Percentiles rank a stretch among this genome's conserved stretches.
Conservation (phyloP, 1,140 invertebrate species). For the Lucilia sericata region DNA sequence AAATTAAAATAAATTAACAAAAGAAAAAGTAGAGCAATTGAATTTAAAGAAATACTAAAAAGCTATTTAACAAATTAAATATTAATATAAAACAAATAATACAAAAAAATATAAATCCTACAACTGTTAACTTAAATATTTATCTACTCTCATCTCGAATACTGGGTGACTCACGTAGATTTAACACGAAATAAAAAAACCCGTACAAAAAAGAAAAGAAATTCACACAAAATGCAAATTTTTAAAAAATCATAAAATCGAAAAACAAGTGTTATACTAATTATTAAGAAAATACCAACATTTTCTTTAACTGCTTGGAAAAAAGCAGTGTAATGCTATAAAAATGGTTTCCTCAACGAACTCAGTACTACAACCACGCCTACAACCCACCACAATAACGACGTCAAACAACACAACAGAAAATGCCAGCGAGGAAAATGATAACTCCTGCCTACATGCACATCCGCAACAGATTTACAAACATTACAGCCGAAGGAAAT, state of each 20-base stretch:
- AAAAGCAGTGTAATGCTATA: slow-evolving; percentile 39
- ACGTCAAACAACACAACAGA: neutral
- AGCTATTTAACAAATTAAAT: neutral
- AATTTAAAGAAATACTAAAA: neutral
- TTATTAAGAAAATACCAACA: neutral
- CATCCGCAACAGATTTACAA: slow-evolving; percentile 2
- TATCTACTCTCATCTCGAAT: slow-evolving; percentile 38
- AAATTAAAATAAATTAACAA: neutral
- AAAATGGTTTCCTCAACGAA: slow-evolving; percentile 26
- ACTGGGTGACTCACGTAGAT: slow-evolving; percentile 51
- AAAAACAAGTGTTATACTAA: neutral
- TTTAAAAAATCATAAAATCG: slow-evolving; percentile 42
- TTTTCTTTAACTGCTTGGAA: slow-evolving; percentile 39
- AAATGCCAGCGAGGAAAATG: neutral
- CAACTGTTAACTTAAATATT: neutral
- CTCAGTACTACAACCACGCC: neutral
- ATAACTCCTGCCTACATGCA: neutral
- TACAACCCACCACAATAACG: neutral
- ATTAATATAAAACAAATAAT: neutral
- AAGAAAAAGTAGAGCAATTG: neutral
- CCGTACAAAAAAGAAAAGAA: neutral
- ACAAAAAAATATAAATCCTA: neutral
- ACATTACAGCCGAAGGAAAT: slow-evolving; percentile 35
- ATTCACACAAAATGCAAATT: neutral
- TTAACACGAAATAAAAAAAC: slow-evolving; percentile 45